Evolutionary conservation across 2,888 invertebrate genomes (phyloP), one percentile per base, ranked within the genome.

Genomic region (Drosophila colorata): DNA sequence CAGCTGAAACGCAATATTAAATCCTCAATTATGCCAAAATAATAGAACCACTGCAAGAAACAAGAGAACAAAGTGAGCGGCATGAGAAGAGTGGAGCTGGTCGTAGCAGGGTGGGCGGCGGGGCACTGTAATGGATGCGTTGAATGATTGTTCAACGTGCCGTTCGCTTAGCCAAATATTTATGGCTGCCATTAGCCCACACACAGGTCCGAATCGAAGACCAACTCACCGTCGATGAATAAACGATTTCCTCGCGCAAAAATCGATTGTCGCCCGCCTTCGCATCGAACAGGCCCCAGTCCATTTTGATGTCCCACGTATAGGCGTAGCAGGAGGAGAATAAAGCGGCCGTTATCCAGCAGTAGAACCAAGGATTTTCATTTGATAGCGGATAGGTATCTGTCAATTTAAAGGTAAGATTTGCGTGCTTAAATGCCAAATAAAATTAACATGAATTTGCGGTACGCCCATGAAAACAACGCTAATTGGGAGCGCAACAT

Each of bases 301-400:
- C 97, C 96, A 97, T 96, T 92, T 95, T 96, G 58, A 97, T 95
- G 91, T 97, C 97, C 97, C 97, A 97, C 23, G 95, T 94, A 90
- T 96, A 96, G 5, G 96, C 95, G 91, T 97, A 97, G 73, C 95
- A 94, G 3, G 96, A 96, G 79, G 95, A 95, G 64, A 96, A 92
- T 33, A 96, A 92, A 88, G 94, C 93, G 0, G 95, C 93, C 14
- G 94, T 92, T 59, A 97, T 94, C 95, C 96, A 96, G 64, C 95
- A 93, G 89, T 94, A 95, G 77, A 95, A 94, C 91, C 93, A 95
- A 0, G 95, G 95, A 92, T 95, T 95, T 58, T 94, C 93, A 74
- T 93, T 92, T 44, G 93, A 91, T 40, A 88, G 63, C 2, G 80
- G 59, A 80, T 91, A 92, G 38, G 71, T 69, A 68, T 83, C 74